Conservation (phyloP, 92 coral and sea anemone species). For the Umimayanthus chanpuru region DNA sequence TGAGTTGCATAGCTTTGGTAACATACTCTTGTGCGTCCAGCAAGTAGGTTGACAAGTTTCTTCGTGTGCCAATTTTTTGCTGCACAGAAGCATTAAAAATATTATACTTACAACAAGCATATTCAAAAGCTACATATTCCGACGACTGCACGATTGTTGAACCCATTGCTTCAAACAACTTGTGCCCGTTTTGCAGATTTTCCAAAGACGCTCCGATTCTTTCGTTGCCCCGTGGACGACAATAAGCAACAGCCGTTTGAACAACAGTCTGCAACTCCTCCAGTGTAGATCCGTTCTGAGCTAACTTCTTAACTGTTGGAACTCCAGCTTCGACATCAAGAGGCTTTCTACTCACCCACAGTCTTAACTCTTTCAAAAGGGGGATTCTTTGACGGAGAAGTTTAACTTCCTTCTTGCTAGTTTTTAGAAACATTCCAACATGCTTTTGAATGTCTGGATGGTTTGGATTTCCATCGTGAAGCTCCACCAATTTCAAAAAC, state of each 20-base stretch:
- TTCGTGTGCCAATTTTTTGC: conserved; percentile 21
- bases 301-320: conserved; percentile 48
- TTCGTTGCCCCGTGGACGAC: conserved; percentile 24
- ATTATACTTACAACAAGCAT: conserved; percentile 61
- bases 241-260: conserved; percentile 36
- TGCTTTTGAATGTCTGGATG: conserved; percentile 56
- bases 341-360: conserved; percentile 48
- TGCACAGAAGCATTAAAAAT: conserved; percentile 38
- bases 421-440: neutral
- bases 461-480: conserved; percentile 45
- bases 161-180: conserved; percentile 77
- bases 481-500: conserved; percentile 55
- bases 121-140: conserved; percentile 61
- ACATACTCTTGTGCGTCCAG: conserved; percentile 61
- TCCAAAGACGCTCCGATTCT: neutral
- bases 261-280: conserved; percentile 57
- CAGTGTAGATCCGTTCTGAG: conserved; percentile 56
- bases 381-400: conserved; percentile 47
- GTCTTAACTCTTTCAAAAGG: conserved; percentile 45
- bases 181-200: conserved; percentile 66
- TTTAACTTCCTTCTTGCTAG: conserved; percentile 11
- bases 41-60: conserved; percentile 46
- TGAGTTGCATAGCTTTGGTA: conserved; percentile 57
- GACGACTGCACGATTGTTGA: conserved; percentile 48
- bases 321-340: conserved; percentile 55